Conservation (phyloP, 2,888 invertebrate genomes). For the Pegoplata infirma region DNA sequence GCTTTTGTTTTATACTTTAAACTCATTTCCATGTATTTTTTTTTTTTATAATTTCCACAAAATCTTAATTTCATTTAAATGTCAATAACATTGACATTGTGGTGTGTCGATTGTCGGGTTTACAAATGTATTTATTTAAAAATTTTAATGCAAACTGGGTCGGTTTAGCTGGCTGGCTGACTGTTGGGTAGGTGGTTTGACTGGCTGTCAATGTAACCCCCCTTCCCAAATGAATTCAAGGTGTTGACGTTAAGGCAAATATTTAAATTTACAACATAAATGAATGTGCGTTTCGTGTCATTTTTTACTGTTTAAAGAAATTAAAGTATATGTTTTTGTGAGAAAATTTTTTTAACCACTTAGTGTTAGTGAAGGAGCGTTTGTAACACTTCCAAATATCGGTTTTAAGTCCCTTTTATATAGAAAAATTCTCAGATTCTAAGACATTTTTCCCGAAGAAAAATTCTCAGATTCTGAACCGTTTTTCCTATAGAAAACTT, state of each 20-base stretch:
- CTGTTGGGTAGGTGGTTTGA: background rate
- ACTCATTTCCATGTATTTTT: background rate
- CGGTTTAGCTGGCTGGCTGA: background rate
- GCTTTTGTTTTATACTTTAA: background rate
- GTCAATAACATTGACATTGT: constrained; percentile 58
- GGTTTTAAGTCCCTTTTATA: no score
- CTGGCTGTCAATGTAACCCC: background rate
- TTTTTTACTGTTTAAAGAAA: no score
- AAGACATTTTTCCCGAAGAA: no score
- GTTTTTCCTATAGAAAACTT: no score
- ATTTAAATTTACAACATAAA: constrained; percentile 47
- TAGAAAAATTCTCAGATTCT: no score
- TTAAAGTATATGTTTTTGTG: no score
- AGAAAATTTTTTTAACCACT: no score
- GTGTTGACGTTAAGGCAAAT: constrained; percentile 57
- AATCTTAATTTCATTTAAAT: constrained; percentile 31
- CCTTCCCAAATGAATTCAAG: constrained; percentile 40
- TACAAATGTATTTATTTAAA: no score
- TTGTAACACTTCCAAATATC: no score
- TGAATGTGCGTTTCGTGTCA: constrained; percentile 19
- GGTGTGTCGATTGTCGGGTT: background rate
- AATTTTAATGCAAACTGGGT: constrained; percentile 6
- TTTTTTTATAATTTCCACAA: background rate
- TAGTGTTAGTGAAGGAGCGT: no score
- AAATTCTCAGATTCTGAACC: no score